Percentiles rank a stretch among this genome's conserved stretches.
Evolutionary conservation across 2,888 invertebrate species (phyloP).

Genomic region (Nomada hirtipes): DNA sequence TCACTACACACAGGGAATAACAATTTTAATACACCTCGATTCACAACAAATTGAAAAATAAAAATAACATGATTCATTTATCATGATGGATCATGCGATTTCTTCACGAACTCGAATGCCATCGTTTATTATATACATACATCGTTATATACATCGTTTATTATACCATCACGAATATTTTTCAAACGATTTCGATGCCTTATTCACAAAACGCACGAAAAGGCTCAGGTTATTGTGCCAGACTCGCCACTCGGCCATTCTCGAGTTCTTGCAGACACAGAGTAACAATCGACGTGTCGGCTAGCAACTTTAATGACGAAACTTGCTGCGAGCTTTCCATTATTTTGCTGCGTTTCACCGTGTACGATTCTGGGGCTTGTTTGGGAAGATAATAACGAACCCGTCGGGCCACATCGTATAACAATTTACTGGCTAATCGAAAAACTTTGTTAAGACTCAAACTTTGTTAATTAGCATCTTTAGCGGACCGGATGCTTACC

Average conservation of each 20-base stretch:
- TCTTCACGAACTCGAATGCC: too few species aligned
- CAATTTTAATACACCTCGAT: too few species aligned
- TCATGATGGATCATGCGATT: too few species aligned
- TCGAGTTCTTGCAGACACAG: conserved; percentile 37
- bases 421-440: conserved; percentile 83
- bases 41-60: too few species aligned
- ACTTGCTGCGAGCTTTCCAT: conserved; percentile 73
- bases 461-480: conserved; percentile 84
- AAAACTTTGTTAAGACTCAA: conserved; percentile 83
- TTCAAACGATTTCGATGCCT: too few species aligned
- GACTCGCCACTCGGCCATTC: not conserved
- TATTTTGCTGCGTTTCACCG: conserved; percentile 76
- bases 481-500: conserved; percentile 78
- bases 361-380: conserved; percentile 69
- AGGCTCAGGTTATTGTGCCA: conserved; percentile 4
- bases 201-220: conserved; percentile 19
- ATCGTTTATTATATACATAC: too few species aligned
- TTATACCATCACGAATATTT: too few species aligned
- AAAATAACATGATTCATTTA: too few species aligned
- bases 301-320: conserved; percentile 76
- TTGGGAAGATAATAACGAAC: conserved; percentile 73
- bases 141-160: too few species aligned
- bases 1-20: too few species aligned
- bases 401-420: conserved; percentile 76
- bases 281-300: conserved; percentile 55